Evolutionary conservation across 2,888 invertebrate species (phyloP).

Genomic region (Carterocephalus palaemon): DNA sequence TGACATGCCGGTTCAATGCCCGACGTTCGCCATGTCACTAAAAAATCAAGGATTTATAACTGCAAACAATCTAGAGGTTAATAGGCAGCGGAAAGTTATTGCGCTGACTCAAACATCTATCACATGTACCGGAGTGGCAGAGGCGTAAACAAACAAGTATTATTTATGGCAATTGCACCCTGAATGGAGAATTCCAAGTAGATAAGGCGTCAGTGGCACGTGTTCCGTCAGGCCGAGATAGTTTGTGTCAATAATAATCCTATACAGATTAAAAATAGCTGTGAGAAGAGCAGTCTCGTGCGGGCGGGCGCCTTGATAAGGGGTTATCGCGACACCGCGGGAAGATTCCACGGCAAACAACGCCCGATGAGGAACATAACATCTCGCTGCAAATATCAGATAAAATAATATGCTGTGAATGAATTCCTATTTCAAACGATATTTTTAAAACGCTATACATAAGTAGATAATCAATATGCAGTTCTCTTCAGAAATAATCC

Average conservation of each 20-base stretch:
- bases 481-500: too few species aligned
- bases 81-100: constrained; percentile 9
- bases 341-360: constrained; percentile 77
- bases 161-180: constrained; percentile 21
- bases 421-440: constrained; percentile 8
- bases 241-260: constrained; percentile 37
- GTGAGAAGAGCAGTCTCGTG: constrained; percentile 55
- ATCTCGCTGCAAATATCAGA: constrained; percentile 9
- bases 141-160: constrained; percentile 11
- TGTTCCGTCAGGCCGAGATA: constrained; percentile 38
- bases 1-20: too few species aligned
- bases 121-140: constrained; percentile 7
- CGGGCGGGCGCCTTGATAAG: constrained; percentile 52
- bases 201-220: constrained; percentile 39
- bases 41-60: too few species aligned
- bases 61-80: neutral
- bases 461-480: too few species aligned
- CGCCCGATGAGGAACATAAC: constrained; percentile 28
- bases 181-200: constrained; percentile 39
- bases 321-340: constrained; percentile 63
- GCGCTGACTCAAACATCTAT: constrained; percentile 11
- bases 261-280: constrained; percentile 40
- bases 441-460: too few species aligned
- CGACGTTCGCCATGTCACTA: too few species aligned
- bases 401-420: constrained; percentile 12